Evolutionary conservation across 30 jellyfish, hydroid and myxozoan species (phyloP), one percentile per base, ranked within the genome.

Genomic region (Turritopsis rubra): DNA sequence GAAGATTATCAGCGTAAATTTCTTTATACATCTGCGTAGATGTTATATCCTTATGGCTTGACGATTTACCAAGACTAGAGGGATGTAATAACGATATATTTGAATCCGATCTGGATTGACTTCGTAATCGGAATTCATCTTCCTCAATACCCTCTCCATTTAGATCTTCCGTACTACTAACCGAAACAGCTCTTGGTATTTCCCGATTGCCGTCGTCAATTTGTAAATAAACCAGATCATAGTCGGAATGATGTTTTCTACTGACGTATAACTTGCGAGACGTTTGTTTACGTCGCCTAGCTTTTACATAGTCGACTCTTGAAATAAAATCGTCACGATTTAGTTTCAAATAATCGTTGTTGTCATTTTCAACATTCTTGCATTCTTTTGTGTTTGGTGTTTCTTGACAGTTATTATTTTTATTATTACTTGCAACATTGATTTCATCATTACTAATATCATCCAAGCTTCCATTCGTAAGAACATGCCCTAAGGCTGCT

Each of bases 1-100:
- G 83, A 81, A 91, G 73, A 65, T 91, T 91, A 65, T 91, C 91
- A 9, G 97, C 97, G 74, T 91, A 91, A 21, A 91, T 30, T 28
- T 91, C 96, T 60, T 86, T 85, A 75, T 91, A 91, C 21, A 89
- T 90, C 65, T 73, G 86, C 7, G 97, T 91, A 21, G 71, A 79
- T 18, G 97, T 91, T 28, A 91, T 90, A 78, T 91, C 95, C 81
- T n/a, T 29, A 29, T 74, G 82, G 41, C 65, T 24, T 24, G 53
- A 0, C 17, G 82, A 74, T 4, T 74, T 74, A 8, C 26, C 16
- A 0, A 29, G 24, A 26, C 82, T 19, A 29, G 54, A 23, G 23
- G 30, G 30, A n/a, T 16, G 77, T 68, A 20, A n/a, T 74, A 23
- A 9, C 54, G 28, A 20, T 0, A 74, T 26, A 74, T 74, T 74